Percentiles rank a stretch among this genome's conserved stretches.
phyloP scores from a whole-genome alignment of 2,888 invertebrate genomes.

The Hanleya hanleyi region DNA sequence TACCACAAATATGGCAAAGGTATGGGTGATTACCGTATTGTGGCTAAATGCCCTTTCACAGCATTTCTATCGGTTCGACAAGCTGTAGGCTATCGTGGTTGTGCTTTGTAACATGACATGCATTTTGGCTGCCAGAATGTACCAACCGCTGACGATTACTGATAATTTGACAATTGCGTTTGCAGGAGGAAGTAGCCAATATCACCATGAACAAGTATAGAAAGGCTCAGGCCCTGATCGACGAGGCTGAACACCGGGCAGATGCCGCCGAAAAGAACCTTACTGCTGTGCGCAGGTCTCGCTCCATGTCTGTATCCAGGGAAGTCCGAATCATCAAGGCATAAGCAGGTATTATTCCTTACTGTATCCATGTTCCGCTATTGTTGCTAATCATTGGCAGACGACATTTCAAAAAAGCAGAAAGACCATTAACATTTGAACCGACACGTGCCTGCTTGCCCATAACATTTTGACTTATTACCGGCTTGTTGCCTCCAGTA shows the following conservation, averaged over 20 bases:
- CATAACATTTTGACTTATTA: too few relatives aligned
- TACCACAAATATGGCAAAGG: too few relatives aligned
- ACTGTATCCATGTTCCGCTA: conserved; percentile 8
- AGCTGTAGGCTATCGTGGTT: too few relatives aligned
- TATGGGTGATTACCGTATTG: too few relatives aligned
- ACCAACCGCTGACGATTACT: too few relatives aligned
- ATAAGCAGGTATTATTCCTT: conserved; percentile 6
- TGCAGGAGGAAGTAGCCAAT: conserved; percentile 72
- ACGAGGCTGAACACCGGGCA: conserved; percentile 72
- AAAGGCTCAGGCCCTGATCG: conserved; percentile 70
- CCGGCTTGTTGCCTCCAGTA: too few relatives aligned
- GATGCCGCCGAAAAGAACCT: conserved; percentile 71
- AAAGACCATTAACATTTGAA: neutral
- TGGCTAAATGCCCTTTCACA: too few relatives aligned
- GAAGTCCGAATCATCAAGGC: conserved; percentile 48
- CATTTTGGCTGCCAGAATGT: too few relatives aligned
- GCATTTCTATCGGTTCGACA: too few relatives aligned
- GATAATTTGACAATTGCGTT: too few relatives aligned
- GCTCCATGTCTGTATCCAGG: conserved; percentile 71
- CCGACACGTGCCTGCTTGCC: too few relatives aligned
- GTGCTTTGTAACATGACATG: too few relatives aligned
- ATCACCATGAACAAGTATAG: conserved; percentile 74
- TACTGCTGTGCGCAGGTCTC: conserved; percentile 59
- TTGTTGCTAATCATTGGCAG: conserved; percentile 8
- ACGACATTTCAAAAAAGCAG: neutral